These are phyloP conservation scores for Rhagonycha lutea DNA, from an alignment of 2,888 invertebrate species.

Conservation along the genomic window DNA sequence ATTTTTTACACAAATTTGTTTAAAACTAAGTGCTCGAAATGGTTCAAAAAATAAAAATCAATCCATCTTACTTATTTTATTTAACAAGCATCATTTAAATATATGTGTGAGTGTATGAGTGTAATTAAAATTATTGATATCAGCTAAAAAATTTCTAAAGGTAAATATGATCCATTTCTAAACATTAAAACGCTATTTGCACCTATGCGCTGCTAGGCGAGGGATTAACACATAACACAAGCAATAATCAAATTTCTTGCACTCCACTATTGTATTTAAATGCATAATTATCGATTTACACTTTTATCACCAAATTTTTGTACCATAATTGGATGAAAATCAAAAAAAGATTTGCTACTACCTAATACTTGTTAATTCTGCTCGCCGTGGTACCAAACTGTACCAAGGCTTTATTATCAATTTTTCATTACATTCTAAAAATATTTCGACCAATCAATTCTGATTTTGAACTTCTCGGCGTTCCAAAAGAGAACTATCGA, in stretches of 20 bases:
- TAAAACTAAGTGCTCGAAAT: constrained; percentile 18
- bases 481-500: not conserved
- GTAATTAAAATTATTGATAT: constrained; percentile 11
- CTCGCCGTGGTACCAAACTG: not conserved
- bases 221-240: constrained; percentile 5
- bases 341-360: not conserved
- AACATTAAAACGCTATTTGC: not conserved
- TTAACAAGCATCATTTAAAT: not conserved
- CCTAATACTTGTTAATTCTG: not conserved
- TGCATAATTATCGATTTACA: not conserved
- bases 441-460: not conserved
- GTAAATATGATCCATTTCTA: constrained; percentile 8
- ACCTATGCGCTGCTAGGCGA: constrained; percentile 13
- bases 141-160: constrained; percentile 11
- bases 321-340: not conserved
- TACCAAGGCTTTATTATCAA: not conserved
- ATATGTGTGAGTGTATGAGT: not conserved
- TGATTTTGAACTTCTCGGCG: not conserved
- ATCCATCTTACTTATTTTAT: not conserved
- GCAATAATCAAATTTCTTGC: not conserved
- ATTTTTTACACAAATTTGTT: constrained; percentile 10
- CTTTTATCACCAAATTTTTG: not conserved
- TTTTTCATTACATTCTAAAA: not conserved
- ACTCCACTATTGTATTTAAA: not conserved
- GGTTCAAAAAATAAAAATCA: constrained; percentile 2